These are phyloP conservation scores for Delia radicum DNA, from an alignment of 1,140 invertebrate species.

Conservation along the genomic window DNA sequence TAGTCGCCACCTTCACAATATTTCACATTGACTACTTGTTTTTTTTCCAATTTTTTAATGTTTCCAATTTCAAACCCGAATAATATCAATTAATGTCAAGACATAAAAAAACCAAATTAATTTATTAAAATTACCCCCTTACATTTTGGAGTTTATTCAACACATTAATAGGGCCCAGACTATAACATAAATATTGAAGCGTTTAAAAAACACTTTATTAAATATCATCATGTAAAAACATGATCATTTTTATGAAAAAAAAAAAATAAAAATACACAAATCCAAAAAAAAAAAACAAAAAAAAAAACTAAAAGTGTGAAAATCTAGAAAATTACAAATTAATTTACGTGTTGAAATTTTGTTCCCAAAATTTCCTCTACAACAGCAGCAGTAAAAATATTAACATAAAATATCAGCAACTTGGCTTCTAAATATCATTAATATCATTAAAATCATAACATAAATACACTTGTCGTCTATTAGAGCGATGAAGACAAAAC, in stretches of 20 bases:
- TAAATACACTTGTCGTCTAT: constrained; percentile 55
- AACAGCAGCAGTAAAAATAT: constrained; percentile 8
- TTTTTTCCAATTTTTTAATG: neutral
- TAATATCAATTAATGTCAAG: constrained; percentile 16
- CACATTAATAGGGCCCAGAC: neutral
- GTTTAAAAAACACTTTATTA: constrained; percentile 21
- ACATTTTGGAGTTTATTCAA: neutral
- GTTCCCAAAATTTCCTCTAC: neutral
- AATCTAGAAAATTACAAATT: neutral
- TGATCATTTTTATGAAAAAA: neutral
- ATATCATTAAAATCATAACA: constrained; percentile 55
- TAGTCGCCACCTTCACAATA: constrained; percentile 8
- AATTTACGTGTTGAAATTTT: constrained; percentile 12
- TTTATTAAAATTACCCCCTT: neutral
- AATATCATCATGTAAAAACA: constrained; percentile 14
- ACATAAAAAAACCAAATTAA: neutral
- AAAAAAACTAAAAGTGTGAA: constrained; percentile 11
- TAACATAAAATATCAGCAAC: constrained; percentile 27
- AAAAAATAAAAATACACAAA: neutral
- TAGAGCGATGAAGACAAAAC: neutral
- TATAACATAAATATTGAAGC: constrained; percentile 11
- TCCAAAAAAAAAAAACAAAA: neutral
- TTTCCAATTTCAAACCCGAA: neutral
- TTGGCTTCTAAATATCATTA: constrained; percentile 42
- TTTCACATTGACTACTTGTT: neutral